phyloP scores from a whole-genome alignment of 2,113 vertebrate genomes.

The cattle (Bos taurus) region ARS-UCD2.0 NC_037328.1:26071001-26071500 shows the following conservation, averaged over 20 bases:
- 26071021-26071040: neutral
- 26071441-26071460: accelerated
- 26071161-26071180: neutral
- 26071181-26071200: neutral
- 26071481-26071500: neutral
- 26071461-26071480: neutral
- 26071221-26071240: neutral
- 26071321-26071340: neutral
- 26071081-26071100: neutral
- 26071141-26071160: neutral
- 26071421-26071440: accelerated
- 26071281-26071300: neutral
- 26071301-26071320: neutral
- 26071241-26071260: neutral
- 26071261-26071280: neutral
- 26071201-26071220: neutral
- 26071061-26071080: neutral
- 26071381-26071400: neutral
- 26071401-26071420: neutral
- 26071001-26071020: neutral
- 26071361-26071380: neutral
- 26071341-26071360: neutral
- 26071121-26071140: neutral
- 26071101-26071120: neutral
- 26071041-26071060: neutral